Base-by-base conservation (phyloP, 2,113 vertebrate species). In the Pycnonotus jocosus region DNA sequence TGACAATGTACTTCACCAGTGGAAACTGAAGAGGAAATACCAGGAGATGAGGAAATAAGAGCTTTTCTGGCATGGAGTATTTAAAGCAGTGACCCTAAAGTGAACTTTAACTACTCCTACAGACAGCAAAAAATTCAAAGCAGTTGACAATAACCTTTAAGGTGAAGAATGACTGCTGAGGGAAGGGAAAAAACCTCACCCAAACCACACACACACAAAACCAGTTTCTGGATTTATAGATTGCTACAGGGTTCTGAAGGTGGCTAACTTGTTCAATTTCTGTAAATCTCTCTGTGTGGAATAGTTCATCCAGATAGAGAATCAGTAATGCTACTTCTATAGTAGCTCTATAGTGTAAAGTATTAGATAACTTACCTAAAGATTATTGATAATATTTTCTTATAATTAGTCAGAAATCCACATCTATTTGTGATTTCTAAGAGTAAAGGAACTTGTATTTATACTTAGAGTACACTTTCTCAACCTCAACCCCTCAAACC, bases 61-160 rank as follows among this genome's bases (percentile, higher is more conserved):
- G 27, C 28, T 84, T 76, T 96, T 91, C 48, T 37, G 64, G 8
- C 19, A 60, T 56, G 27, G 54, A 57, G 9, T 57, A 33, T 88
- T 95, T 90, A 81, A 93, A 90, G 22, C 23, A 80, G 37, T 56
- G 92, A 95, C 62, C 35, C 82, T 84, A 40, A 90, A 82, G 58
- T 78, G 82, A 93, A 24, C 68, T 91, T 88, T 83, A 85, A 53
- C 56, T 90, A 61, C 56, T 84, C 47, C 27, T 79, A 85, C 22
- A 88, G 74, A 71, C 1, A 54, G 70, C 12, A 93, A 90, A 94
- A 95, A 91, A 61, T 62, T 94, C 89, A 95, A 92, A 92, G 73
- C 31, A 81, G 45, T 92, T 93, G 51, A 81, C 62, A 92, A 21
- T 81, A 81, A 69, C 45, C 77, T 95, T 94, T 89, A 94, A 95